Evolutionary conservation across 2,113 vertebrate genomes (phyloP).

Genomic region (Nothobranchius kuhntae): DNA sequence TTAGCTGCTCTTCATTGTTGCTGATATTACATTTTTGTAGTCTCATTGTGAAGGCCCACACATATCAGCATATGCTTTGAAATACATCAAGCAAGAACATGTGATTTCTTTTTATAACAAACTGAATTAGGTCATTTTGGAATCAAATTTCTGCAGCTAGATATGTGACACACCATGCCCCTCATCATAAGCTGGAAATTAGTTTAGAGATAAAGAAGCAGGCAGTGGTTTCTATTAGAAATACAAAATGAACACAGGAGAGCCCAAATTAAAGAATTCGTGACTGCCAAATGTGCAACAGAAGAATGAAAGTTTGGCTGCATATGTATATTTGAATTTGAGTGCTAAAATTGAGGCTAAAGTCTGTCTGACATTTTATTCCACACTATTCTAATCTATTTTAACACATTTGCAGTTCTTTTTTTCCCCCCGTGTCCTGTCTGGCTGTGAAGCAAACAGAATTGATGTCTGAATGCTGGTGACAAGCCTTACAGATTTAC

Average conservation of each 20-base stretch:
- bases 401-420: too few species aligned
- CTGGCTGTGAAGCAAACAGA: too few species aligned
- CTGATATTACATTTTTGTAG: constrained; percentile 35
- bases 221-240: not conserved
- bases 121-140: constrained; percentile 19
- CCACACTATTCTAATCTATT: not conserved
- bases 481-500: too few species aligned
- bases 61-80: constrained; percentile 28
- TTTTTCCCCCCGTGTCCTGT: too few species aligned
- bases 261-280: not conserved
- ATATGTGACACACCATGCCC: not conserved
- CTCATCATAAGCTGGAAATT: constrained; percentile 3
- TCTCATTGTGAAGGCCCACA: constrained; percentile 31
- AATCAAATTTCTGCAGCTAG: constrained; percentile 6
- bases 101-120: constrained; percentile 1
- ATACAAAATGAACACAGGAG: not conserved
- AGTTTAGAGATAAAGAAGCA: not conserved
- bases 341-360: not conserved
- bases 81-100: constrained; percentile 8
- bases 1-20: constrained; percentile 41
- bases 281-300: not conserved
- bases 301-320: not conserved
- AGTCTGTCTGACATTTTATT: not conserved
- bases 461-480: too few species aligned
- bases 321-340: not conserved